Evolutionary conservation across 2,797 vertebrate genomes (phyloP).

Genomic region (Enteromius thamalakanensis): DNA sequence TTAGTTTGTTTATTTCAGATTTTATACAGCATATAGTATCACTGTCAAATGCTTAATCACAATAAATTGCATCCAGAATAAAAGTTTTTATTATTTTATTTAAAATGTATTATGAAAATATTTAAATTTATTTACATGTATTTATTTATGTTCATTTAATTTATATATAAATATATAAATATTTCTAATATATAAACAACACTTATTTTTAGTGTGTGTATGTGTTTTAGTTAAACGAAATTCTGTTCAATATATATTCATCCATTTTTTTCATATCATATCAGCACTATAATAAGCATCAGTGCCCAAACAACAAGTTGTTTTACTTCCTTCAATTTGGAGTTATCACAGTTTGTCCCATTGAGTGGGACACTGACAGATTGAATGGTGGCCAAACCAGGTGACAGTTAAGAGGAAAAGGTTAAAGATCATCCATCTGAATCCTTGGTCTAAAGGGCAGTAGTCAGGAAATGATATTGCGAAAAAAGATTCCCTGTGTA

Average conservation of each 20-base stretch:
- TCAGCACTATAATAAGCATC: background rate
- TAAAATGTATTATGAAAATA: no score
- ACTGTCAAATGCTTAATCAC: no score
- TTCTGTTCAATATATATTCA: background rate
- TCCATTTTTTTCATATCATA: background rate
- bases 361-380: conserved; percentile 12
- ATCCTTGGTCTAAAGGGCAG: conserved; percentile 13
- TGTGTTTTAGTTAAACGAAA: background rate
- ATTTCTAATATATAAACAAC: background rate
- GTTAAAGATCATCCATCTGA: conserved; percentile 51
- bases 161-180: no score
- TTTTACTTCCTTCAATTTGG: background rate
- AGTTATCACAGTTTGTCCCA: conserved; percentile 14
- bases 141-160: no score
- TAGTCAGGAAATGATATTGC: conserved; percentile 44
- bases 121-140: no score
- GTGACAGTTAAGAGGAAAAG: conserved; percentile 49
- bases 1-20: no score
- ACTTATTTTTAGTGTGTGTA: no score
- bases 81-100: no score
- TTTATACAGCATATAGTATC: no score
- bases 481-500: conserved; percentile 25
- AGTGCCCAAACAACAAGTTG: background rate
- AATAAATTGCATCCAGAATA: no score
- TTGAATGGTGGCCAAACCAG: conserved; percentile 30